These are phyloP conservation scores for Mugil cephalus DNA, from an alignment of 2,113 vertebrate species.

Conservation along the genomic window DNA sequence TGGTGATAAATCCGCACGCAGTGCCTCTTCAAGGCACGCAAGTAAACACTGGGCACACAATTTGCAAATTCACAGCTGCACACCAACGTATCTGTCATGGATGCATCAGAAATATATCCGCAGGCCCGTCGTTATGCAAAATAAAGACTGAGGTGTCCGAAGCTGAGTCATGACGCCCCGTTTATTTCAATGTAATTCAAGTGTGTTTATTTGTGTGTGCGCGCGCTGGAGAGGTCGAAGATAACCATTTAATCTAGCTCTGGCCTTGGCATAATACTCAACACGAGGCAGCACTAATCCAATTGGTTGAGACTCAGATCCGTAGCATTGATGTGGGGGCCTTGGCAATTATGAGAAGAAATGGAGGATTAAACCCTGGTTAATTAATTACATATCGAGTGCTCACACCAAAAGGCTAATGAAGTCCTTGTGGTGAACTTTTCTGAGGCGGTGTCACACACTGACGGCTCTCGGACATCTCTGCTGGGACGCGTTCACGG, in stretches of 20 bases:
- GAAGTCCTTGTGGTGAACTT: conserved; percentile 63
- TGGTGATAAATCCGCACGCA: conserved; percentile 14
- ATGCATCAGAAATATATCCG: neutral
- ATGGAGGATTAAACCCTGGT: conserved; percentile 71
- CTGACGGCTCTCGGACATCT: conserved; percentile 33
- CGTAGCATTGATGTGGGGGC: conserved; percentile 61
- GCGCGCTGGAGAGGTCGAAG: neutral
- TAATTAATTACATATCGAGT: conserved; percentile 77
- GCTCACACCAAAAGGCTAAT: conserved; percentile 67
- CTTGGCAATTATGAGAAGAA: conserved; percentile 65
- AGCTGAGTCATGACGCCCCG: neutral
- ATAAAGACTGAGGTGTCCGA: too few species aligned
- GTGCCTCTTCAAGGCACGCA: neutral
- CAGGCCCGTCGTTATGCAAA: too few species aligned
- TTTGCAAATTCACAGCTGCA: neutral
- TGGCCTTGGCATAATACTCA: conserved; percentile 39
- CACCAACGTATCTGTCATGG: neutral
- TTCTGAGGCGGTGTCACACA: conserved; percentile 46
- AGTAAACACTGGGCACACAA: neutral
- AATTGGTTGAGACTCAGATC: conserved; percentile 67
- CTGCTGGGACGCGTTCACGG: neutral
- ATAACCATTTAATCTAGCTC: conserved; percentile 43
- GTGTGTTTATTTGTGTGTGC: neutral
- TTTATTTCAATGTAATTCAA: neutral
- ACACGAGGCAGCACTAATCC: conserved; percentile 64